Evolutionary conservation across 2,888 invertebrate species (phyloP).

Genomic region (Lucinisca nassula): DNA sequence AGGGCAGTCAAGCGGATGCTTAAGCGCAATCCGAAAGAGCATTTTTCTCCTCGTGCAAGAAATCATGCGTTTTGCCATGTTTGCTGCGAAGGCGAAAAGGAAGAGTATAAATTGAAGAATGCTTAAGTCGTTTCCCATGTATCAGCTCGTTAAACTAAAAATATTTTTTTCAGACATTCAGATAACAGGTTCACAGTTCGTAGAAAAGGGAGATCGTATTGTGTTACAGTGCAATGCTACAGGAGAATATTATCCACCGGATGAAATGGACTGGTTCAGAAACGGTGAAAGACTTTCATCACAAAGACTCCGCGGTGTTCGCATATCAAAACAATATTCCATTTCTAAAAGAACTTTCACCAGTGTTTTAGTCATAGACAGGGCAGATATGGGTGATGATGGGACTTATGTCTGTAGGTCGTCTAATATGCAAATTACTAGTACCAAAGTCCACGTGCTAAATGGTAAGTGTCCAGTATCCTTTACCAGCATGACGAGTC

Average conservation of each 20-base stretch:
- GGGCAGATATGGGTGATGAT: slow-evolving; percentile 78
- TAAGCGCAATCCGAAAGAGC: no score
- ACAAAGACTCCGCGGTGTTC: slow-evolving; percentile 74
- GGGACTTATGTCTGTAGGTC: slow-evolving; percentile 84
- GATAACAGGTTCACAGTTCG: slow-evolving; percentile 79
- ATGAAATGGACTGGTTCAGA: slow-evolving; percentile 85
- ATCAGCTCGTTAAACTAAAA: no score
- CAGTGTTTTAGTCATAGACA: slow-evolving; percentile 80
- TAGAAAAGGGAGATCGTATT: slow-evolving; percentile 81
- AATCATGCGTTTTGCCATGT: no score
- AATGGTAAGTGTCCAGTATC: slow-evolving; percentile 79
- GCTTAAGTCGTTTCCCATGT: no score
- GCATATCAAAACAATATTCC: slow-evolving; percentile 83
- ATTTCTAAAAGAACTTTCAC: slow-evolving; percentile 80
- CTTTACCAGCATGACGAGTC: background rate
- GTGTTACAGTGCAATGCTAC: slow-evolving; percentile 84
- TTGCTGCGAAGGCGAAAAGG: no score
- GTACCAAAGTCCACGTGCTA: slow-evolving; percentile 82
- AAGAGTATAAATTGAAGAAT: no score
- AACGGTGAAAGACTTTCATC: slow-evolving; percentile 82
- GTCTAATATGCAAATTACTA: slow-evolving; percentile 80
- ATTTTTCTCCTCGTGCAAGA: no score
- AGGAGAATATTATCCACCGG: slow-evolving; percentile 83
- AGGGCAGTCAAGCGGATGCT: no score
- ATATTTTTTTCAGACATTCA: slow-evolving; percentile 79